Conservation (phyloP, 2,113 vertebrate genomes). For the Rhinopomastus cyanomelas region DNA sequence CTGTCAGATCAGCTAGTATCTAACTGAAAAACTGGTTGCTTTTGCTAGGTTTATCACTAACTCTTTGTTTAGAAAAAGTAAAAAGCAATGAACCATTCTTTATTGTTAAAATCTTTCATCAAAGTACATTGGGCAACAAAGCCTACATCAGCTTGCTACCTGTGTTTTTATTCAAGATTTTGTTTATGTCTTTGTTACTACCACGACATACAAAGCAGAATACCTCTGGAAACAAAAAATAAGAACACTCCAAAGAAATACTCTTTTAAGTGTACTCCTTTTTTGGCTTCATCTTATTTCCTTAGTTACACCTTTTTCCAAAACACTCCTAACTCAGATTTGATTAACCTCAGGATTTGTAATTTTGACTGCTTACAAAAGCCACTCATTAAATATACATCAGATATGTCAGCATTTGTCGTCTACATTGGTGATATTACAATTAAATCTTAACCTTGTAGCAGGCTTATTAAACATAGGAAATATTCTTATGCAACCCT, state of each 20-base stretch:
- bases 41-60: background rate
- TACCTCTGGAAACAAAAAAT: background rate
- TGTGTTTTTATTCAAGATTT: background rate
- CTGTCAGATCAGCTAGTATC: background rate
- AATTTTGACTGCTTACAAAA: constrained; percentile 7
- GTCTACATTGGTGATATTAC: background rate
- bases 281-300: background rate
- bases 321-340: background rate
- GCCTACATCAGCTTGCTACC: background rate
- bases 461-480: background rate
- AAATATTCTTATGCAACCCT: background rate
- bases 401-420: background rate
- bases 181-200: background rate
- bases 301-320: background rate
- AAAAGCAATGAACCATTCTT: background rate
- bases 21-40: background rate
- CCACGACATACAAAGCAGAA: background rate
- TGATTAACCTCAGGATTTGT: background rate
- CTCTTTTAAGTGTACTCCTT: background rate
- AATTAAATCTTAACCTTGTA: constrained; percentile 2
- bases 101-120: background rate
- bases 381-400: background rate
- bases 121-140: background rate
- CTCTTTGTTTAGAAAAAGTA: background rate
- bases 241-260: background rate